Evolutionary conservation across 92 coral and sea anemone genomes (phyloP).

Genomic region (Chrysogorgia sp.): DNA sequence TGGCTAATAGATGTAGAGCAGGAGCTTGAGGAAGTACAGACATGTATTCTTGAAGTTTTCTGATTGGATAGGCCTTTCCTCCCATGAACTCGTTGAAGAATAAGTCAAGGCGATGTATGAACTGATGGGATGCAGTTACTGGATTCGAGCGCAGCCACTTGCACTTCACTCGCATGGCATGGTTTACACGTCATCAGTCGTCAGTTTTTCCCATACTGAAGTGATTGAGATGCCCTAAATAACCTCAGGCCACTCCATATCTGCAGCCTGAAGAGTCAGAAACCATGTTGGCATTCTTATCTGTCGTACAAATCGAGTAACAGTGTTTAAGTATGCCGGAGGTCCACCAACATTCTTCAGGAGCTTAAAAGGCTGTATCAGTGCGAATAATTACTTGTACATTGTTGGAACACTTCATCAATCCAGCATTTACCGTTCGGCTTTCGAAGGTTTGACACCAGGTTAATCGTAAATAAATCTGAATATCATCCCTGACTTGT

Average conservation of each 20-base stretch:
- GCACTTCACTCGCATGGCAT: not conserved
- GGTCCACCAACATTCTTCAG: slow-evolving; percentile 45
- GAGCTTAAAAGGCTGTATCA: slow-evolving; percentile 45
- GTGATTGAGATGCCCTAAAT: slow-evolving; percentile 27
- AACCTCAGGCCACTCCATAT: slow-evolving; percentile 55
- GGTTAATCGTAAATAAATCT: slow-evolving; percentile 50
- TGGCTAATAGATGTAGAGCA: no score
- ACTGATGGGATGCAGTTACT: slow-evolving; percentile 47
- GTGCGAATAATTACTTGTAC: slow-evolving; percentile 40
- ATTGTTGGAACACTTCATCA: slow-evolving; percentile 1
- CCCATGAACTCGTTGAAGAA: slow-evolving; percentile 31
- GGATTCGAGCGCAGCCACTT: slow-evolving; percentile 46
- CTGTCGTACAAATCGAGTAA: slow-evolving; percentile 54
- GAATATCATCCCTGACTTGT: slow-evolving; percentile 28
- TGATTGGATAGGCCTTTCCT: slow-evolving; percentile 39
- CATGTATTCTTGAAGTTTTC: slow-evolving; percentile 52
- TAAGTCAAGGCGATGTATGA: slow-evolving; percentile 38
- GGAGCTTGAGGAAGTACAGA: no score
- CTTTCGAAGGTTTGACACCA: slow-evolving; percentile 7
- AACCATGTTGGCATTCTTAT: slow-evolving; percentile 67
- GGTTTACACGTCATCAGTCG: not conserved
- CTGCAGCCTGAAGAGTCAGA: slow-evolving; percentile 51
- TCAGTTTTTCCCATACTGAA: slow-evolving; percentile 3
- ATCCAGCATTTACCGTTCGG: slow-evolving; percentile 8
- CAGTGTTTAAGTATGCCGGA: slow-evolving; percentile 54